phyloP scores from a whole-genome alignment of 1,140 invertebrate genomes.

The Halesus radiatus region DNA sequence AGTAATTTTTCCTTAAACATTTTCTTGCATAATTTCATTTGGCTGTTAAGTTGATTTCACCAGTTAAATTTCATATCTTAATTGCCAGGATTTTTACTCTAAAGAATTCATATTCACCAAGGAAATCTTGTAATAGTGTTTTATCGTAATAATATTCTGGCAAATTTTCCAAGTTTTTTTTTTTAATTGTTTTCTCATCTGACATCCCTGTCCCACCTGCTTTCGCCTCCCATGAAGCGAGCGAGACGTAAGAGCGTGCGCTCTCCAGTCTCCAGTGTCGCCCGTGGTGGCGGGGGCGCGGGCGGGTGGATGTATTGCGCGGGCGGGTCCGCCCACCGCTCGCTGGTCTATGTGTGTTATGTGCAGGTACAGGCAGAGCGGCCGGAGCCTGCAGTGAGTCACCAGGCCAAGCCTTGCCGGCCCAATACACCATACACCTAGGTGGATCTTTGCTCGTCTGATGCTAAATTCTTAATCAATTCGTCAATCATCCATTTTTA shows the following conservation, averaged over 20 bases:
- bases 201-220: conserved; percentile 18
- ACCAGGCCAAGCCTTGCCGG: conserved; percentile 1
- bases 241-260: conserved; percentile 7
- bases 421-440: too few species aligned
- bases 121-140: too few species aligned
- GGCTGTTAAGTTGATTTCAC: too few species aligned
- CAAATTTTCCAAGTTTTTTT: neutral
- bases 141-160: neutral
- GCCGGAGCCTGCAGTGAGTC: conserved; percentile 1
- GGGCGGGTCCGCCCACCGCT: conserved; percentile 20
- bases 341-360: neutral
- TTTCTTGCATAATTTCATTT: too few species aligned
- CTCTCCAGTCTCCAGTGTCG: neutral
- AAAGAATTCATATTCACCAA: too few species aligned
- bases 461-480: too few species aligned
- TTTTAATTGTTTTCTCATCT: neutral
- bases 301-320: neutral
- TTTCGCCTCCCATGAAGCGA: neutral
- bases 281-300: neutral
- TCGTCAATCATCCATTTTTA: too few species aligned
- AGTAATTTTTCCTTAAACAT: too few species aligned
- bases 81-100: too few species aligned
- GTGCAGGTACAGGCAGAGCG: neutral
- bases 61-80: too few species aligned
- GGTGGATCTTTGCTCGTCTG: too few species aligned